Evolutionary conservation across 1,140 invertebrate species (phyloP), one percentile per base, ranked within the genome.

Genomic region (Drosophila bocki): DNA sequence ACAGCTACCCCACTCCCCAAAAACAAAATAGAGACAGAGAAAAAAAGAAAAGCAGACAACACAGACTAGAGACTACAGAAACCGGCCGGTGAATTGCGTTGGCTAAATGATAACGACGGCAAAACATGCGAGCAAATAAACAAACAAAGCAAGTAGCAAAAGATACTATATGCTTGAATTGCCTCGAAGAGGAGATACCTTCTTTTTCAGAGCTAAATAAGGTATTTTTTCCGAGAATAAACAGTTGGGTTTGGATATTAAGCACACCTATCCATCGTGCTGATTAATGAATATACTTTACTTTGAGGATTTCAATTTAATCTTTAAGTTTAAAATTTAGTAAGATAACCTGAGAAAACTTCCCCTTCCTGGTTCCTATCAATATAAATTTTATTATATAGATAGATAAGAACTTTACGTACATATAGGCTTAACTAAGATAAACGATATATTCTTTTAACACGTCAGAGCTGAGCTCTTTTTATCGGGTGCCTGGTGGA

Each of bases 31-130:
- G 11, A 17, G 9, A 9, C 2, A 33, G 6, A 51, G 9, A 51
- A 19, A 19, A 37, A 8, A 35, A 54, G 26, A 53, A 33, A 53
- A 53, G 22, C 32, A 65, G 63, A 60, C 61, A 67, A 29, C 47
- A 15, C 61, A 42, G 61, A 42, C 63, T 32, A 47, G 35, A 67
- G 56, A 69, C 62, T 29, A 54, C 35, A 72, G 56, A 78, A 82
- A 78, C 83, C 83, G 84, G 84, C 76, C 83, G 83, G 84, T 80
- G 56, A 60, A 76, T 76, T 45, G 62, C 78, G 70, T 61, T 58
- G 71, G 63, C 64, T 77, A 64, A 77, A 77, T 80, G 84, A 87
- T 88, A 88, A 87, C 83, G 83, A 54, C 80, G 56, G 70, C 67
- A 57, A 72, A 80, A 64, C 83, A 87, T 87, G 83, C 84, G 45